Evolutionary conservation across 2,888 invertebrate genomes (phyloP).

Genomic region (Neelides folsomi): DNA sequence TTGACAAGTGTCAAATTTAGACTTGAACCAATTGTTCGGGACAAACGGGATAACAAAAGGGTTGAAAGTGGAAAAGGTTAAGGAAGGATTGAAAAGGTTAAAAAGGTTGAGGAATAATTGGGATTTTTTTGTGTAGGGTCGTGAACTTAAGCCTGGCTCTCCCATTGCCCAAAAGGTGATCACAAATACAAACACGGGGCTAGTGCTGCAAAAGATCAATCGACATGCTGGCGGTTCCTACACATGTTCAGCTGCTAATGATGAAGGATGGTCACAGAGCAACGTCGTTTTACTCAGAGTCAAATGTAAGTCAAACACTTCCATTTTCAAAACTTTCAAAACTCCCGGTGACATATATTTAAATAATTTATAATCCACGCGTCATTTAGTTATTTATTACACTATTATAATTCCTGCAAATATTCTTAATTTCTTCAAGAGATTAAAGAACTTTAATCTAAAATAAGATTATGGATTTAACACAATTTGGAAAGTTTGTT

Average conservation of each 20-base stretch:
- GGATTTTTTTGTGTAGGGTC: slow-evolving; percentile 47
- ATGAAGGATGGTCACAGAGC: slow-evolving; percentile 60
- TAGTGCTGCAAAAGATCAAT: slow-evolving; percentile 71
- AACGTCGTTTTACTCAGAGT: slow-evolving; percentile 43
- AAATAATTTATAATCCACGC: too few relatives aligned
- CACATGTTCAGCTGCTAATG: slow-evolving; percentile 71
- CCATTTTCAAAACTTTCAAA: not conserved
- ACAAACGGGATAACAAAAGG: not conserved
- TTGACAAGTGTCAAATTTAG: not conserved
- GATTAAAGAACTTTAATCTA: too few relatives aligned
- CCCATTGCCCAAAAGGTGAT: slow-evolving; percentile 36
- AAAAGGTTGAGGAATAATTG: not conserved
- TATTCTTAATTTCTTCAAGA: too few relatives aligned
- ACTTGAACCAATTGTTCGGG: too few relatives aligned
- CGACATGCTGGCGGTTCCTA: slow-evolving; percentile 73
- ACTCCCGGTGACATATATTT: too few relatives aligned
- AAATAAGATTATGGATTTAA: too few relatives aligned
- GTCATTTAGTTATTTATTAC: too few relatives aligned
- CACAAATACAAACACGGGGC: slow-evolving; percentile 32
- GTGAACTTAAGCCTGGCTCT: slow-evolving; percentile 70
- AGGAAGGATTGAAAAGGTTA: not conserved
- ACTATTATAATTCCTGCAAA: too few relatives aligned
- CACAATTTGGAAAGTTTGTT: too few relatives aligned
- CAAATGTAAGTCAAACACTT: slow-evolving; percentile 41
- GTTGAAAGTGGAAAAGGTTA: too few relatives aligned